Evolutionary conservation across 2,113 vertebrate genomes (phyloP).

Genomic region (Carollia perspicillata): DNA sequence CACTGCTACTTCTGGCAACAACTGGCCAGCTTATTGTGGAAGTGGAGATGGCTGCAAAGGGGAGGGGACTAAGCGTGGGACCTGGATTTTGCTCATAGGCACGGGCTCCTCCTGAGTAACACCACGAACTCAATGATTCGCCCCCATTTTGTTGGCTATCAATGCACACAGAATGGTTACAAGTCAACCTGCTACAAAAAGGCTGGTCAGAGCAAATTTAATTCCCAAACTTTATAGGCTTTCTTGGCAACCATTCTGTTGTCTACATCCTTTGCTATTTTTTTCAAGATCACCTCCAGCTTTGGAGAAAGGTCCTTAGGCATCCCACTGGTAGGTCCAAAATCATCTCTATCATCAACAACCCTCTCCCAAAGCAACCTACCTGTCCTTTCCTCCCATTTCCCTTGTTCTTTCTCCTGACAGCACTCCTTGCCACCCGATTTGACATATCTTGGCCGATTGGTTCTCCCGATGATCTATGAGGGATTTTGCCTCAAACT

Average conservation of each 20-base stretch:
- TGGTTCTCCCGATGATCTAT: background rate
- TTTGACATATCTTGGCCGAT: accelerated
- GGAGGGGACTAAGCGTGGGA: background rate
- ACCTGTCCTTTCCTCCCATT: background rate
- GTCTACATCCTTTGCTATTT: background rate
- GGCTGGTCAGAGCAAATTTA: background rate
- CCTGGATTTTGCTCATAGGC: background rate
- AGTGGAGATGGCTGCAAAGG: background rate
- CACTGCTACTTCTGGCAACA: background rate
- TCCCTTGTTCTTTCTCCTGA: background rate
- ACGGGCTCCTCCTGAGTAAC: background rate
- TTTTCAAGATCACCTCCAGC: background rate
- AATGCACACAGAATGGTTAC: background rate
- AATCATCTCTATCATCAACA: background rate
- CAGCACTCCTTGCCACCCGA: background rate
- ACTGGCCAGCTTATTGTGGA: background rate
- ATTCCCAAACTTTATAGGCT: background rate
- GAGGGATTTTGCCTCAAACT: background rate
- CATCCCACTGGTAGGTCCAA: background rate
- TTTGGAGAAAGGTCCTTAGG: background rate
- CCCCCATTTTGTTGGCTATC: background rate
- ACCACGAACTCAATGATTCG: background rate
- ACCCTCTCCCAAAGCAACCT: background rate
- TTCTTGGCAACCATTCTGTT: background rate
- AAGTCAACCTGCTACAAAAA: background rate